A percentile compares a stretch with the other conserved stretches of the same genome.
Conservation (phyloP, 2,113 vertebrate genomes). For the Microtus pennsylvanicus region DNA sequence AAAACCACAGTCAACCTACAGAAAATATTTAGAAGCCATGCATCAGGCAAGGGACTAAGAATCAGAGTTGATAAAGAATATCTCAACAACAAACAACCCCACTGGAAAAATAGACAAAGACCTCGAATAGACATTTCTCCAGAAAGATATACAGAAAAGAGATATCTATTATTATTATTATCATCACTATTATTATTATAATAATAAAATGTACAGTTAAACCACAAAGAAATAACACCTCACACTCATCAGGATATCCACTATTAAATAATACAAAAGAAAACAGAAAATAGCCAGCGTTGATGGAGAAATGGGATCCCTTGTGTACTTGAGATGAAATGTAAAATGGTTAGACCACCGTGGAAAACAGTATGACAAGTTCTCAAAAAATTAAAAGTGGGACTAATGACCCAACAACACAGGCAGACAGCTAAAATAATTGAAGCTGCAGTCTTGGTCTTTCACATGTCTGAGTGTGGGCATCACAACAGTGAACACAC, state of each 20-base stretch:
- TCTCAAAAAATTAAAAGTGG: not conserved
- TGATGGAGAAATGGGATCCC: not conserved
- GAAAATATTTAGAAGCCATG: not conserved
- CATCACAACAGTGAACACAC: not conserved
- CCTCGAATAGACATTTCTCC: not conserved
- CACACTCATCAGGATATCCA: no score
- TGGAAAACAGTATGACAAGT: not conserved
- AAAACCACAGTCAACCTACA: not conserved
- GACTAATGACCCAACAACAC: not conserved
- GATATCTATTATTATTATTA: no score
- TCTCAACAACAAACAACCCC: not conserved
- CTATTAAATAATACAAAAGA: not conserved
- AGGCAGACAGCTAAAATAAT: not conserved
- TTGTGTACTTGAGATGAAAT: not conserved
- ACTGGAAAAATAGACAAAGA: not conserved
- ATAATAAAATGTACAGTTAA: not conserved
- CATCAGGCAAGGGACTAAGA: not conserved
- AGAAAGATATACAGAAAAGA: not conserved
- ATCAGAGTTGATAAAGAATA: not conserved
- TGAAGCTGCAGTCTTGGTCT: not conserved
- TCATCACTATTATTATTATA: not conserved
- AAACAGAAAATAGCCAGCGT: not conserved
- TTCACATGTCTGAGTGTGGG: not conserved
- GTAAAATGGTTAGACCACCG: not conserved
- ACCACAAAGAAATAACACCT: not conserved